Base-by-base conservation (phyloP, 2,888 invertebrate species). In the Ferrisia virgata region DNA sequence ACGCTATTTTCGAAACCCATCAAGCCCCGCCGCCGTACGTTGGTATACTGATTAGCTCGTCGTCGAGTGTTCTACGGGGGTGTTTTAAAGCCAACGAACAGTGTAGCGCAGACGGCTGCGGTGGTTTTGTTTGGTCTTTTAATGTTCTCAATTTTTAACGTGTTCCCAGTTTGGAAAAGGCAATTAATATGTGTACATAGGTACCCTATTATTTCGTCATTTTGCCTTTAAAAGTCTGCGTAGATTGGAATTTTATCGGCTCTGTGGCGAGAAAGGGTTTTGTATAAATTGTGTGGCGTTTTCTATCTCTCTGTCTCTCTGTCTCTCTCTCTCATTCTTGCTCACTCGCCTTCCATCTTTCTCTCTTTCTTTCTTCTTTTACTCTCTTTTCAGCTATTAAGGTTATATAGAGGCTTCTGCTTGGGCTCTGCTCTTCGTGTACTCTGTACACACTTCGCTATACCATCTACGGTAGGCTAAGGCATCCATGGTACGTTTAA, bases 101-200 rank as follows among this genome's bases (percentile, higher is more conserved):
- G 18, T 53, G 53, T 11, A n/a, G 28, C 1, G 58, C 28, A 36
- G 18, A 28, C 58, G 58, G 11, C n/a, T n/a, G 47, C 47, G 47
- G 47, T 18, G 58, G 58, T 64, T 64, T 64, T 64, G 58, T 64
- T 64, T 64, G 28, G 58, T 64, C 25, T 64, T 22, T 64, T 64
- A 64, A 64, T 64, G 58, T 64, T 64, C 58, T 64, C 58, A 13
- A 64, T 64, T 64, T 64, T 64, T 64, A 64, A 64, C 58, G 11
- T 28, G 58, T 64, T 25, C 28, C 22, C 53, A 3, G 18, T 18
- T 53, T 18, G 58, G 18, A 13, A 64, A 64, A 64, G 58, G 58
- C 58, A 64, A 64, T 64, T 64, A 64, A 64, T 64, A 28, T 28
- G 58, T 28, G 58, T 64, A 28, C 28, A 64, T 22, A 64, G n/a